phyloP scores from a whole-genome alignment of 2,797 vertebrate genomes.

The Alosa sapidissima region DNA sequence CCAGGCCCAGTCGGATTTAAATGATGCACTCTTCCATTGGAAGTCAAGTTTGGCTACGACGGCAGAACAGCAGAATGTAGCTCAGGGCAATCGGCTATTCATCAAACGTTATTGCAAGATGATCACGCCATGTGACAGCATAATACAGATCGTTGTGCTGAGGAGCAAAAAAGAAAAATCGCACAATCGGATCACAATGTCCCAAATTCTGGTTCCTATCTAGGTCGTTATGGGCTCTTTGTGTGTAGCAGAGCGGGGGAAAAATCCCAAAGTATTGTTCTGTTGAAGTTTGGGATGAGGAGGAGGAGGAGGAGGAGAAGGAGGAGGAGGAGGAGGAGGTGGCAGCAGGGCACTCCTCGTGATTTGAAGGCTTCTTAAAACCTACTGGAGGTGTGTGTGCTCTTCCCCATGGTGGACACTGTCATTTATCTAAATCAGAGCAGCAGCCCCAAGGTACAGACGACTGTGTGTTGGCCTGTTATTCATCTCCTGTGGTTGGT shows the following conservation, averaged over 20 bases:
- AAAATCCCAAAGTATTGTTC: conserved; percentile 33
- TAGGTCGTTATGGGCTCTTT: conserved; percentile 56
- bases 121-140: background rate
- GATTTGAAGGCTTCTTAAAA: conserved; percentile 49
- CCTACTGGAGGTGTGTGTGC: conserved; percentile 49
- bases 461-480: conserved; percentile 57
- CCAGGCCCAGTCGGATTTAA: background rate
- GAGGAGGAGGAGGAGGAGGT: conserved; percentile 32
- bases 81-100: conserved; percentile 4
- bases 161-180: background rate
- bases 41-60: background rate
- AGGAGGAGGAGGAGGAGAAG: background rate
- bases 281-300: conserved; percentile 45
- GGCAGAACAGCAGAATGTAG: background rate
- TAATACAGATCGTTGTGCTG: background rate
- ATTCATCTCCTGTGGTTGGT: conserved; percentile 62
- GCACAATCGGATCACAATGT: conserved; percentile 10
- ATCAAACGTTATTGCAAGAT: background rate
- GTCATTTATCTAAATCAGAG: conserved; percentile 69
- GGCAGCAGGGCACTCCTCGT: conserved; percentile 28
- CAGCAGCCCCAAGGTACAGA: conserved; percentile 57
- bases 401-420: conserved; percentile 41
- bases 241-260: conserved; percentile 30
- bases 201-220: conserved; percentile 52
- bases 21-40: background rate